Evolutionary conservation across 37 sponge, comb jelly and placozoan genomes (phyloP), one percentile per base, ranked within the genome.

Genomic region (Petrosia ficiformis): DNA sequence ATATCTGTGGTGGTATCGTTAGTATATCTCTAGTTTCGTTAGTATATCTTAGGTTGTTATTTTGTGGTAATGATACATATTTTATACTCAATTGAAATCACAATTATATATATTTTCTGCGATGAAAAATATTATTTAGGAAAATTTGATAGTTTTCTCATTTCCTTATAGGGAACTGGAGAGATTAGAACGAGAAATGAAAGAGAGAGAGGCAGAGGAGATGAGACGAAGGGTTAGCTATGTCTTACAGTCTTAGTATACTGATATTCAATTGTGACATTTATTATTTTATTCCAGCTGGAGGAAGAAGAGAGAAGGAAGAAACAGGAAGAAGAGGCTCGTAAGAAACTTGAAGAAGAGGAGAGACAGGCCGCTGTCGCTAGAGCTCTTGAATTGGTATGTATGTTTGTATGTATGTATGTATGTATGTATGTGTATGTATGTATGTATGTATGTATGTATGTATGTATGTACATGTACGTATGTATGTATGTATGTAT

Each of bases 151-250:
- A 52, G 34, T 43, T 36, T 58, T 36, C 1, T 25, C 29, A 1
- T 54, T 54, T 68, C 43, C n/a, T 59, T 35, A 22, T 70, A 92
- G 87, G 41, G 96, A 96, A 48, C 71, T 96, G 71, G 90, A 89
- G 78, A 68, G 90, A 2, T 76, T 96, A 68, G 96, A 96, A 59
- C 76, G 75, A 66, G 91, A 94, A 78, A 82, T 84, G 75, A 90
- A 67, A 72, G 89, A 87, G 67, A 72, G 80, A 43, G 95, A 94
- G 54, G 85, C 87, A 24, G 85, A 87, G 25, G 88, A 87, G 68
- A 87, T 94, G 89, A 87, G 89, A 75, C 80, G 73, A 57, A 83
- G 58, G 90, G 90, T 84, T 37, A 38, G 58, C 25, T 21, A 61
- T n/a, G n/a, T n/a, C n/a, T n/a, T n/a, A n/a, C n/a, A n/a, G n/a